Evolutionary conservation across 2,113 vertebrate species (phyloP).

Genomic region (Chlamydotis undulata): DNA sequence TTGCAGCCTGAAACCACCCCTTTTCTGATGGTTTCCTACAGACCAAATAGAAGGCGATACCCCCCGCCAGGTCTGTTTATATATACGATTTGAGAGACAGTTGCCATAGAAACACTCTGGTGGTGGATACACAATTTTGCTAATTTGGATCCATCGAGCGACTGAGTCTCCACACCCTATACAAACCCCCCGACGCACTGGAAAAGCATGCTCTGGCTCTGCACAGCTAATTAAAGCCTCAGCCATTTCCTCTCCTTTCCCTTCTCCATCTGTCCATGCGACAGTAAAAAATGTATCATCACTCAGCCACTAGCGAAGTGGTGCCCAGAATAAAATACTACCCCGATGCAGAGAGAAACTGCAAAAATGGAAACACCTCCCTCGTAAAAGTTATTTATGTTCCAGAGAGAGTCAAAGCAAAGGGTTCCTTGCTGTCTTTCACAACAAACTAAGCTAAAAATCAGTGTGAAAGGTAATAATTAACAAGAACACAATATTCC

Average conservation of each 20-base stretch:
- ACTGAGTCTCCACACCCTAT: conserved; percentile 38
- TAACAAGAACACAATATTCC: conserved; percentile 7
- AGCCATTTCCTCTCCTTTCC: conserved; percentile 65
- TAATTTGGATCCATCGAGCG: conserved; percentile 75
- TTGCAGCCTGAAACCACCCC: conserved; percentile 51
- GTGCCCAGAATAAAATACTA: conserved; percentile 44
- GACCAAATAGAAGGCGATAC: conserved; percentile 69
- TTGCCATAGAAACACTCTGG: conserved; percentile 83
- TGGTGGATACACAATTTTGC: conserved; percentile 73
- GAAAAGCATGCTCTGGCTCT: conserved; percentile 66
- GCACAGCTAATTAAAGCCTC: conserved; percentile 74
- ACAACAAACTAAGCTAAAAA: background rate
- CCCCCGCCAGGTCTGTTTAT: conserved; percentile 75
- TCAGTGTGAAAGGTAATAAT: background rate
- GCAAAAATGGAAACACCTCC: conserved; percentile 32
- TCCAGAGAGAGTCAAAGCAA: background rate
- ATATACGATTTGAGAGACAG: conserved; percentile 74
- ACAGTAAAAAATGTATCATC: conserved; percentile 58
- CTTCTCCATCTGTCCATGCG: conserved; percentile 70
- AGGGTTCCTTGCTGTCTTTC: background rate
- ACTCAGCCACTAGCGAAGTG: conserved; percentile 59
- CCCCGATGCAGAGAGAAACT: conserved; percentile 23
- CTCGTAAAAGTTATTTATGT: background rate
- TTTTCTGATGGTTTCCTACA: conserved; percentile 65
- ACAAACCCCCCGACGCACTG: conserved; percentile 53